These are phyloP conservation scores for Apistogramma diplotaenia DNA, from an alignment of 2,113 vertebrate species.

Conservation along the genomic window DNA sequence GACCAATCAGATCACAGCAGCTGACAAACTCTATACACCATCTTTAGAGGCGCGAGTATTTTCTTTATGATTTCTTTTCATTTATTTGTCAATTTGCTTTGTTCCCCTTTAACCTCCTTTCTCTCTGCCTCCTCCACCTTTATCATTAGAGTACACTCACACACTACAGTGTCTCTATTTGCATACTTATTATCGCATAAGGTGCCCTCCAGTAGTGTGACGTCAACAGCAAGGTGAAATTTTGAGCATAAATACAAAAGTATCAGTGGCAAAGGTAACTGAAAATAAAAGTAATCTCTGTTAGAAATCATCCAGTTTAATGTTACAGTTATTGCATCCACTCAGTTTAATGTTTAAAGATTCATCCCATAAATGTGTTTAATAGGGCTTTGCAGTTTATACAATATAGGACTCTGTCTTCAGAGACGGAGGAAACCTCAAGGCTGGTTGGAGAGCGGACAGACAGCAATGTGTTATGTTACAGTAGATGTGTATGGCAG, in stretches of 20 bases:
- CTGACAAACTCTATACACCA: background rate
- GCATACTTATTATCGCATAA: background rate
- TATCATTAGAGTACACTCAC: background rate
- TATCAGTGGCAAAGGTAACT: too few species aligned
- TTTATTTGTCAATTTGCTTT: background rate
- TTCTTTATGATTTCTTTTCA: background rate
- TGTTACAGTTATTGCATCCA: too few species aligned
- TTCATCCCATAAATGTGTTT: too few species aligned
- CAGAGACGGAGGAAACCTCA: background rate
- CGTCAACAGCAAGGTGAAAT: too few species aligned
- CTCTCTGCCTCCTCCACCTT: background rate
- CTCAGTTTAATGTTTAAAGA: too few species aligned
- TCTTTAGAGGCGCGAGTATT: background rate
- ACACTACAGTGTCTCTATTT: background rate
- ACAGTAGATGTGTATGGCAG: background rate
- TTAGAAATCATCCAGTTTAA: too few species aligned
- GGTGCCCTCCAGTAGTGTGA: background rate
- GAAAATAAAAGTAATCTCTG: too few species aligned
- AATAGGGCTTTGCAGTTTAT: too few species aligned
- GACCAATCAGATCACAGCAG: constrained; percentile 40
- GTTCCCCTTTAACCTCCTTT: background rate
- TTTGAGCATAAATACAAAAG: too few species aligned
- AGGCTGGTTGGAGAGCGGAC: background rate
- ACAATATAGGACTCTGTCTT: too few species aligned
- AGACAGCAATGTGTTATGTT: background rate